Percentiles rank a stretch among this genome's conserved stretches.
These are phyloP conservation scores for Stenolophus ochropezus DNA, from an alignment of 2,888 invertebrate species.

Conservation along the genomic window DNA sequence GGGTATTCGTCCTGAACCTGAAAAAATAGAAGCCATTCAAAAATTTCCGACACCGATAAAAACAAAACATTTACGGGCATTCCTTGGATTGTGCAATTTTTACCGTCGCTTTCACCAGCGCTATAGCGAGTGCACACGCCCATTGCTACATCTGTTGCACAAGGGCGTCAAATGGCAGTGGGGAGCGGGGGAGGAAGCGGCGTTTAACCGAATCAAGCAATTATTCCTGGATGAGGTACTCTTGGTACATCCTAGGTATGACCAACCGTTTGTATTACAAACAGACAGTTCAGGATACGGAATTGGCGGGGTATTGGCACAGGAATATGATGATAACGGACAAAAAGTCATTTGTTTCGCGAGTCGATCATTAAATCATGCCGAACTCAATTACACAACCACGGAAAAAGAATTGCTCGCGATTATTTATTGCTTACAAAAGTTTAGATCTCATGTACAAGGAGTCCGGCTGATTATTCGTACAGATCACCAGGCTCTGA, in stretches of 20 bases:
- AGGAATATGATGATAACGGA: too few species aligned
- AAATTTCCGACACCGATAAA: slow-evolving; percentile 62
- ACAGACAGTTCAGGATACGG: background rate
- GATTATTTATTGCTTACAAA: slow-evolving; percentile 50
- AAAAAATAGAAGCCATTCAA: slow-evolving; percentile 52
- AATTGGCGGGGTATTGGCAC: background rate
- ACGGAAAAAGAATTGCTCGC: slow-evolving; percentile 58
- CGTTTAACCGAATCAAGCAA: background rate
- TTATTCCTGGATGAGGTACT: background rate
- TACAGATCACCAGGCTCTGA: slow-evolving; percentile 61
- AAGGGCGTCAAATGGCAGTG: slow-evolving; percentile 25
- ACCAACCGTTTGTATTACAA: background rate
- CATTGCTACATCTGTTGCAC: background rate
- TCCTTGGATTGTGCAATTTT: slow-evolving; percentile 61
- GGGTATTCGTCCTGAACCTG: slow-evolving; percentile 63
- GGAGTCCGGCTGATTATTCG: slow-evolving; percentile 21
- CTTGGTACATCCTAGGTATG: background rate
- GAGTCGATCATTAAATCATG: too few species aligned
- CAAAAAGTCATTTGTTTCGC: too few species aligned
- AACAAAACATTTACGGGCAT: slow-evolving; percentile 58
- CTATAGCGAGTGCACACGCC: background rate
- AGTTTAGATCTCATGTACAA: slow-evolving; percentile 27
- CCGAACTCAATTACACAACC: background rate
- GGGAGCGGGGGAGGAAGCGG: background rate
- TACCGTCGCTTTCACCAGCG: slow-evolving; percentile 31